phyloP scores from a whole-genome alignment of 1,140 invertebrate genomes.

The Drosophila tsacasi region DNA sequence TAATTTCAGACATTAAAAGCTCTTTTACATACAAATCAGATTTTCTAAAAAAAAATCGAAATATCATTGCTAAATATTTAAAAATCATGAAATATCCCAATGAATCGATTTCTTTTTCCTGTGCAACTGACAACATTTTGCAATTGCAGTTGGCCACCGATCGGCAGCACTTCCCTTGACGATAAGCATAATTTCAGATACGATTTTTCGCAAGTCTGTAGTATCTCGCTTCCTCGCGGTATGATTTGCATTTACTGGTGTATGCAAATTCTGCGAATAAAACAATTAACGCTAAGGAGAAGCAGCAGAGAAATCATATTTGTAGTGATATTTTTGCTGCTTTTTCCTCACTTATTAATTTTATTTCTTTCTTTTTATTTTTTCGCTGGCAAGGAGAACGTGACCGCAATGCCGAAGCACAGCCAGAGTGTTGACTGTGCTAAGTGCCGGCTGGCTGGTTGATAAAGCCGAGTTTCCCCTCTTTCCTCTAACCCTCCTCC shows the following conservation, averaged over 20 bases:
- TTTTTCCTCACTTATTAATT: constrained; percentile 32
- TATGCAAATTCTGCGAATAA: constrained; percentile 78
- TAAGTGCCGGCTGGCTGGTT: constrained; percentile 51
- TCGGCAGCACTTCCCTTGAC: constrained; percentile 43
- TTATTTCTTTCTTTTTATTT: constrained; percentile 12
- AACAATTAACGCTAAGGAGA: constrained; percentile 75
- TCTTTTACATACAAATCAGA: neutral
- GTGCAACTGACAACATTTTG: constrained; percentile 1
- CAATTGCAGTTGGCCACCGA: constrained; percentile 13
- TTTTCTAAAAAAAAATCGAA: neutral
- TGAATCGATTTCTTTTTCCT: neutral
- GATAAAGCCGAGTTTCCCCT: constrained; percentile 52
- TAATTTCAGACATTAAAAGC: neutral
- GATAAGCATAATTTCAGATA: constrained; percentile 59
- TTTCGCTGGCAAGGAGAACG: constrained; percentile 67
- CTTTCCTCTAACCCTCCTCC: neutral
- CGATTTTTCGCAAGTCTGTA: constrained; percentile 20
- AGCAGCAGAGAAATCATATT: constrained; percentile 56
- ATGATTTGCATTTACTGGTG: constrained; percentile 29
- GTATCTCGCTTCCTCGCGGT: constrained; percentile 8
- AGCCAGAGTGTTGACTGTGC: constrained; percentile 58
- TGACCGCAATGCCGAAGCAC: constrained; percentile 72
- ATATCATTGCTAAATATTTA: no score
- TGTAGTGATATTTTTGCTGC: constrained; percentile 33
- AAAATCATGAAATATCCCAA: no score